Evolutionary conservation across 1,140 invertebrate species (phyloP), one percentile per base, ranked within the genome.

Genomic region (Hypothenemus hampei): DNA sequence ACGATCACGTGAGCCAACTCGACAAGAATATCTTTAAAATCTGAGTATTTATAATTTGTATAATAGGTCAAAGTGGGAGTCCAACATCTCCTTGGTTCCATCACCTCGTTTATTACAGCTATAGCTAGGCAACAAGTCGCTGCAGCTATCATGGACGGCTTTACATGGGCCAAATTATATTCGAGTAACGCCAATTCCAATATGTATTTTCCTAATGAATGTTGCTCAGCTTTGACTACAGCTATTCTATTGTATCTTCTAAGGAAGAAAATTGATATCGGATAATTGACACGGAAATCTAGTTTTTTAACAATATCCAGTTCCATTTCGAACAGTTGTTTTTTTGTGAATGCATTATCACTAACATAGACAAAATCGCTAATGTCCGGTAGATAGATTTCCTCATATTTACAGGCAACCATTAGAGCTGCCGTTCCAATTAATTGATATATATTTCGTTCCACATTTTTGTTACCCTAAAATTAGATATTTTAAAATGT

Each of bases 381-480:
- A 21, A 97, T 80, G 47, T 91, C 87, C 3, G 94, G 93, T 4
- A 87, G 79, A 64, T 88, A 92, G 67, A 96, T 89, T 76, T 98
- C 96, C 75, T 98, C 95, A 67, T 94, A 98, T 72, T 98, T 98
- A 61, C 86, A 84, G 8, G 95, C 93, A 52, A 98, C 84, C 60
- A 93, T 87, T 80, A 98, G 83, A 0, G 91, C 85, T 2, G 93
- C 85, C 1, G 93, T 85, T 1, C 95, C 96, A 29, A 97, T 89
- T 35, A 98, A 74, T 71, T 98, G 95, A 24, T 98, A 74, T 76
- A 57, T 81, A 73, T 59, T 90, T 78, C 50, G 77, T 66, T 62
- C 73, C 58, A 70, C 77, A 68, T 59, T 65, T 57, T 80, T 81
- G 58, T 59, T 60, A 35, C 57, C 71, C 81, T 94, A 88, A 58